Evolutionary conservation across 2,797 vertebrate species (phyloP).

Genomic region (Telmatherina bonti): DNA sequence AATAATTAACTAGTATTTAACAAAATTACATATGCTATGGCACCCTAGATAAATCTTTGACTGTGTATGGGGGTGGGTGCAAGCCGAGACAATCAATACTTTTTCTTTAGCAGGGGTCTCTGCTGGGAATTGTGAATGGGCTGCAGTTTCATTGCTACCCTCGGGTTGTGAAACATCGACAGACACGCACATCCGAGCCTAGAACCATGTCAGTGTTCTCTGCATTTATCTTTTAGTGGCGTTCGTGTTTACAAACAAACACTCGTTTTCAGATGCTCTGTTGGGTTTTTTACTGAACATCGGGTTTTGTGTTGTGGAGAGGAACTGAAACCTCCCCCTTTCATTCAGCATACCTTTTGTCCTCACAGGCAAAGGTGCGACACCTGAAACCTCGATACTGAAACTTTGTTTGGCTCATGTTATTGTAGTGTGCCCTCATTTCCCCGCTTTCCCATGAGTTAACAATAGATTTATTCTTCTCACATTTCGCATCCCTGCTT

Average conservation of each 20-base stretch:
- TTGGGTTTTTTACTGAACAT: background rate
- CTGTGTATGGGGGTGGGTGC: slow-evolving; percentile 15
- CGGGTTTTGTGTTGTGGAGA: slow-evolving; percentile 14
- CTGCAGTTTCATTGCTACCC: slow-evolving; percentile 52
- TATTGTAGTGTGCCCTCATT: slow-evolving; percentile 62
- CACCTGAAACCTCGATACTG: slow-evolving; percentile 48
- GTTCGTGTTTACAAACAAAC: slow-evolving; percentile 53
- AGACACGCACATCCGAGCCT: slow-evolving; percentile 34
- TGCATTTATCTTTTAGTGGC: slow-evolving; percentile 57
- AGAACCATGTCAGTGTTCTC: slow-evolving; percentile 42
- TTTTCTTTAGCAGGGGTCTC: slow-evolving; percentile 36
- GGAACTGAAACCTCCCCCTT: slow-evolving; percentile 20
- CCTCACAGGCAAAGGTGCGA: slow-evolving; percentile 4
- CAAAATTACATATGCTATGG: slow-evolving; percentile 11
- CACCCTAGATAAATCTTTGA: slow-evolving; percentile 47
- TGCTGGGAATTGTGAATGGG: slow-evolving; percentile 44
- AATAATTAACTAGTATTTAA: background rate
- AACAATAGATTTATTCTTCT: slow-evolving; percentile 80
- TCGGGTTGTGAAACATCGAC: slow-evolving; percentile 60
- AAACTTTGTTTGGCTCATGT: slow-evolving; percentile 33
- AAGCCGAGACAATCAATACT: slow-evolving; percentile 58
- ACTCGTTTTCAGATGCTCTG: slow-evolving; percentile 12
- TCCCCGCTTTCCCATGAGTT: slow-evolving; percentile 72
- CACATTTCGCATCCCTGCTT: slow-evolving; percentile 66
- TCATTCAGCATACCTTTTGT: slow-evolving; percentile 37